A percentile compares a stretch with the other conserved stretches of the same genome.
phyloP scores from a whole-genome alignment of 2,797 vertebrate species.

The Premnoplex brunnescens region DNA sequence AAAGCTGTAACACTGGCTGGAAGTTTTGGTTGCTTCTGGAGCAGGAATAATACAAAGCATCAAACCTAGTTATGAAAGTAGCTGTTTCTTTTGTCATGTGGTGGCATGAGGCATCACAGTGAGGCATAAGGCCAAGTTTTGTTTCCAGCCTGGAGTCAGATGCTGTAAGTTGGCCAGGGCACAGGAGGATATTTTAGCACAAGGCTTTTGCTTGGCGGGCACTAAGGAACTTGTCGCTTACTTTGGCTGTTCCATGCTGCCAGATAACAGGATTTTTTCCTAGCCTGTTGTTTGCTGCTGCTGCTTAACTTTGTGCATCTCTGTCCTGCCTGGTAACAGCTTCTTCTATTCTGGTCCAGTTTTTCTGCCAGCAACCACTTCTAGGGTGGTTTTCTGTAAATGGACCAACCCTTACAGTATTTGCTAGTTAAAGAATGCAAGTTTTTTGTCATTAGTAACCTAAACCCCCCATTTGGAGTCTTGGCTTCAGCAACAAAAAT shows the following conservation, averaged over 20 bases:
- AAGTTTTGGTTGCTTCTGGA: background rate
- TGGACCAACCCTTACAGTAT: slow-evolving; percentile 48
- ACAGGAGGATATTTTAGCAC: slow-evolving; percentile 31
- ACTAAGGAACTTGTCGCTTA: slow-evolving; percentile 35
- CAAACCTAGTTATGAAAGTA: background rate
- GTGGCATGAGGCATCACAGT: background rate
- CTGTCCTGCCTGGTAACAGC: slow-evolving; percentile 62
- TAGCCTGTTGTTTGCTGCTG: background rate
- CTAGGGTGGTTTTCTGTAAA: slow-evolving; percentile 58
- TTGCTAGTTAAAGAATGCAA: background rate
- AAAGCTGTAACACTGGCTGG: background rate
- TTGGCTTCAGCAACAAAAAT: slow-evolving; percentile 50
- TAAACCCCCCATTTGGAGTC: slow-evolving; percentile 32
- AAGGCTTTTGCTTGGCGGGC: slow-evolving; percentile 27
- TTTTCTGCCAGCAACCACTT: slow-evolving; percentile 54
- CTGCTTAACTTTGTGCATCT: slow-evolving; percentile 28
- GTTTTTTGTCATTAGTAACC: slow-evolving; percentile 53
- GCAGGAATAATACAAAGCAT: background rate
- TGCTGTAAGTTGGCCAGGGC: background rate
- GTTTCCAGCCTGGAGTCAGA: slow-evolving; percentile 39
- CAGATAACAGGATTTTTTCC: slow-evolving; percentile 52
- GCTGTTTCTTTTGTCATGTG: background rate
- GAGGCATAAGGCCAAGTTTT: background rate
- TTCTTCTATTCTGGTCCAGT: slow-evolving; percentile 49
- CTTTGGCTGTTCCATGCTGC: slow-evolving; percentile 30